Percentiles rank a stretch among this genome's conserved stretches.
phyloP scores from a whole-genome alignment of 2,113 vertebrate genomes.

The Bubo scandiacus region DNA sequence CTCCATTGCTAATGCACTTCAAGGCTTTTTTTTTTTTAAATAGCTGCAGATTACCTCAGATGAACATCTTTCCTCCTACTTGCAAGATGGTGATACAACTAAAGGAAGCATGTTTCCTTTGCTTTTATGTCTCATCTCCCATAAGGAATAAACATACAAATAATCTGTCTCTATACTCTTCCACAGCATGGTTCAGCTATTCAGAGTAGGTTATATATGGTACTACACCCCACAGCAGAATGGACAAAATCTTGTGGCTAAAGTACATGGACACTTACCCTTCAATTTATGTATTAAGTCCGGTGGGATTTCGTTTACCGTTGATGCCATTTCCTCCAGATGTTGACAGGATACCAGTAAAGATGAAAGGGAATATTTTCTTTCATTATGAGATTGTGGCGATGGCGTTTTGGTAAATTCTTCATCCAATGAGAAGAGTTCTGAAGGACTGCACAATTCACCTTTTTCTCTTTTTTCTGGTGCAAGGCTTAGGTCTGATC shows the following conservation, averaged over 20 bases:
- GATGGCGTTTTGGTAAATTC: not conserved
- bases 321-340: constrained; percentile 8
- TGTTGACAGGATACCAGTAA: constrained; percentile 31
- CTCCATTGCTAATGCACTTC: not conserved
- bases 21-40: not conserved
- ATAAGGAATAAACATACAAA: not conserved
- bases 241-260: not conserved
- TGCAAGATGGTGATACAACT: not conserved
- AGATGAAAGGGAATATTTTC: constrained; percentile 37
- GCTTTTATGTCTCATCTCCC: not conserved
- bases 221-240: not conserved
- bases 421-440: not conserved
- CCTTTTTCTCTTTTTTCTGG: not conserved
- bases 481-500: not conserved
- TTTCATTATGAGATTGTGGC: not conserved
- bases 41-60: not conserved
- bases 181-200: not conserved
- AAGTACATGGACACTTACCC: constrained; percentile 27
- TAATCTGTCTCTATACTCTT: not conserved
- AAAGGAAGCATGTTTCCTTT: not conserved
- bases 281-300: not conserved
- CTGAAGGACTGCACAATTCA: not conserved
- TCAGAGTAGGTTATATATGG: not conserved
- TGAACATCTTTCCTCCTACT: not conserved
- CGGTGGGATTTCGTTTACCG: not conserved